Conservation (phyloP, 2,888 invertebrate genomes). For the Oscheius sp. region DNA sequence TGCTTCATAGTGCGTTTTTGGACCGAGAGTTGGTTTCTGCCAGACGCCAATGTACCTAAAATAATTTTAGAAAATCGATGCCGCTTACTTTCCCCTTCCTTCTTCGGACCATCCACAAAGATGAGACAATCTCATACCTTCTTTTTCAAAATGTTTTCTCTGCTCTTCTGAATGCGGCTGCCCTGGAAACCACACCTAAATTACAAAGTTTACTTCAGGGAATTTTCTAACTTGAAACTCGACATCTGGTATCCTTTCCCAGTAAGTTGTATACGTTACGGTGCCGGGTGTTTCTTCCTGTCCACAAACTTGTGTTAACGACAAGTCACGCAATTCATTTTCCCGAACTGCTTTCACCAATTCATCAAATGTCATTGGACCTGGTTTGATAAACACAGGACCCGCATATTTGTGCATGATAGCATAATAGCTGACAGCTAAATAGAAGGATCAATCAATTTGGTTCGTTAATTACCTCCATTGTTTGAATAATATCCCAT, state of each 20-base stretch:
- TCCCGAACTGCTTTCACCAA: conserved; percentile 65
- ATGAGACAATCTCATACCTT: conserved; percentile 62
- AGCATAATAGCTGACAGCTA: conserved; percentile 59
- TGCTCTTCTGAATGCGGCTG: conserved; percentile 65
- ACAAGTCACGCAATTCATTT: conserved; percentile 66
- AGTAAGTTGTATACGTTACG: conserved; percentile 66
- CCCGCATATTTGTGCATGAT: conserved; percentile 68
- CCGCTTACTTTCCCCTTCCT: conserved; percentile 50
- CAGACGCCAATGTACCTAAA: conserved; percentile 65
- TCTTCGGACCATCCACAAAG: conserved; percentile 66
- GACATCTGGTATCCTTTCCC: conserved; percentile 66
- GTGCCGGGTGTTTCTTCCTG: conserved; percentile 62
- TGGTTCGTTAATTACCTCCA: too few relatives aligned
- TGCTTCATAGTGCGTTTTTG: conserved; percentile 63
- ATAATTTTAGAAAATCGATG: not conserved
- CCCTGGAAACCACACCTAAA: conserved; percentile 69
- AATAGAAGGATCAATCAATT: too few relatives aligned
- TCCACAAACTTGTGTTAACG: conserved; percentile 68
- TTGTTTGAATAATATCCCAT: conserved; percentile 60
- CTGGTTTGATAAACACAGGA: conserved; percentile 68
- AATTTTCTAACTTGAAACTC: conserved; percentile 51
- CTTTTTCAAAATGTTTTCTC: conserved; percentile 57
- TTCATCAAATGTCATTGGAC: conserved; percentile 65
- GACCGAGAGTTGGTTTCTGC: conserved; percentile 58
- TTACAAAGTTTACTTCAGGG: not conserved